Conservation (phyloP, 1,140 invertebrate species). For the Phortica variegata region DNA sequence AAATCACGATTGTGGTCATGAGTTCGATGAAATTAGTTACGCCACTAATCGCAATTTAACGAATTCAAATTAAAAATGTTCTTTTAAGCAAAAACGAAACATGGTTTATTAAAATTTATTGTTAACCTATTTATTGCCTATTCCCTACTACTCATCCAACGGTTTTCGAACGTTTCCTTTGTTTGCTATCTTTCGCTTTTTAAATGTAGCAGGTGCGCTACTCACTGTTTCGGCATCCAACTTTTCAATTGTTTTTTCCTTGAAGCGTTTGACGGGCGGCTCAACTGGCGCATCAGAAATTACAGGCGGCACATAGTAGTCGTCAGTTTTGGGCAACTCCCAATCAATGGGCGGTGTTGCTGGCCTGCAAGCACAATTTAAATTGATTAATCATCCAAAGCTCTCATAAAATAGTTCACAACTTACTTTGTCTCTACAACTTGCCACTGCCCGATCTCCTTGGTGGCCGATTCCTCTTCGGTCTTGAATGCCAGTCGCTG, state of each 20-base stretch:
- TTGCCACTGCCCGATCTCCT: slow-evolving; percentile 69
- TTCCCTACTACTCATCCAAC: slow-evolving; percentile 59
- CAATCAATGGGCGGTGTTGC: slow-evolving; percentile 59
- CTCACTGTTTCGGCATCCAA: slow-evolving; percentile 59
- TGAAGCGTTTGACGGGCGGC: slow-evolving; percentile 62
- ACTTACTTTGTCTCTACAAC: slow-evolving; percentile 61
- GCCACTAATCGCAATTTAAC: no score
- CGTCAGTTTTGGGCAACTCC: slow-evolving; percentile 61
- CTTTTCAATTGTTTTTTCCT: slow-evolving; percentile 64
- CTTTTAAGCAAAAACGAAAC: no score
- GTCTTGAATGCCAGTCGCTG: slow-evolving; percentile 53
- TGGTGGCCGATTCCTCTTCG: slow-evolving; percentile 59
- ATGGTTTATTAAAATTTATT: no score
- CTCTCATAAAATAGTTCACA: background rate
- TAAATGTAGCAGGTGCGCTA: slow-evolving; percentile 59
- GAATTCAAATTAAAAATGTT: no score
- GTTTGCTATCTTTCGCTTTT: slow-evolving; percentile 65
- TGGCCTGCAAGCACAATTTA: slow-evolving; percentile 23
- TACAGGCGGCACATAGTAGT: slow-evolving; percentile 45
- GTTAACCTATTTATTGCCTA: no score
- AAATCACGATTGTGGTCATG: no score
- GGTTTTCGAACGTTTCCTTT: slow-evolving; percentile 64
- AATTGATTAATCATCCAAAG: no score
- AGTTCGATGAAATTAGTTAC: no score
- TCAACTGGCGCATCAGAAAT: slow-evolving; percentile 40